Percentiles rank a stretch among this genome's conserved stretches.
phyloP scores from a whole-genome alignment of 1,140 invertebrate genomes.

The Drosophila nigromelanica region DNA sequence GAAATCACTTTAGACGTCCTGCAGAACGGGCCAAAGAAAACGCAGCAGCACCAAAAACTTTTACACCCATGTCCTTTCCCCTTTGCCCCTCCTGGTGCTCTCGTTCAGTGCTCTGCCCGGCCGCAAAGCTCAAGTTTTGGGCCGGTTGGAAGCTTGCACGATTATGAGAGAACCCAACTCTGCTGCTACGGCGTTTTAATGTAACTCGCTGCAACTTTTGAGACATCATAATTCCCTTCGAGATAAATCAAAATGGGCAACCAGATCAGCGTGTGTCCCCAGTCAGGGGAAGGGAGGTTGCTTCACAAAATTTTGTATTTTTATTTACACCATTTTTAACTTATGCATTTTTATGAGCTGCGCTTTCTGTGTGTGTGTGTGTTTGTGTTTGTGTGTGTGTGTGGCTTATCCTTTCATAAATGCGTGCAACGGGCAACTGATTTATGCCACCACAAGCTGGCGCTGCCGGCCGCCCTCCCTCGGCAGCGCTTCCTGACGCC shows the following conservation, averaged over 20 bases:
- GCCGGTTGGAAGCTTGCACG: constrained; percentile 58
- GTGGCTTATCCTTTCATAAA: constrained; percentile 79
- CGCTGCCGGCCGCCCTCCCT: constrained; percentile 45
- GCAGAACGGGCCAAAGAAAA: constrained; percentile 62
- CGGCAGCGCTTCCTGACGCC: constrained; percentile 60
- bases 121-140: constrained; percentile 49
- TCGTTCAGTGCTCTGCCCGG: neutral
- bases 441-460: constrained; percentile 79
- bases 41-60: constrained; percentile 54
- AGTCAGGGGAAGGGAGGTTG: neutral
- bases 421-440: constrained; percentile 73
- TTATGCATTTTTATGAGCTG: constrained; percentile 74
- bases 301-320: constrained; percentile 67
- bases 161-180: constrained; percentile 61
- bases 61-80: constrained; percentile 28
- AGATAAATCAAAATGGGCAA: constrained; percentile 70
- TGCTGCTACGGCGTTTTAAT: constrained; percentile 54
- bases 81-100: neutral
- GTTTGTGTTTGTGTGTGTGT: constrained; percentile 42
- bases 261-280: constrained; percentile 18
- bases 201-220: constrained; percentile 66
- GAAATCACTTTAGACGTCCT: constrained; percentile 78
- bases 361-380: constrained; percentile 9
- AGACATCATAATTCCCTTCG: constrained; percentile 78
- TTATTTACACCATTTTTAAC: constrained; percentile 66